A percentile compares a stretch with the other conserved stretches of the same genome.
Evolutionary conservation across 1,140 invertebrate genomes (phyloP).

Genomic region (Listronotus oregonensis): DNA sequence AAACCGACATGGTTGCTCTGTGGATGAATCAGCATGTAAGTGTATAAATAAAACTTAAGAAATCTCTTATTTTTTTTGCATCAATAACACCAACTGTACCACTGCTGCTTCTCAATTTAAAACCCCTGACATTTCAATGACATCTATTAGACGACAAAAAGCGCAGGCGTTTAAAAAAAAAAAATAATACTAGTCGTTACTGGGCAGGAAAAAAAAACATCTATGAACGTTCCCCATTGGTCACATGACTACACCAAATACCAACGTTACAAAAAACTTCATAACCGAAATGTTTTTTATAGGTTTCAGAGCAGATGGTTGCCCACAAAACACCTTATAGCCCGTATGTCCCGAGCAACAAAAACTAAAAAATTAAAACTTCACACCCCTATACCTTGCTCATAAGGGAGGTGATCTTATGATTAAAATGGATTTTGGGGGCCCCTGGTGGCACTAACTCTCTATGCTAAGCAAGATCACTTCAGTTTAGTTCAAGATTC

Average conservation of each 20-base stretch:
- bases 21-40: conserved; percentile 84
- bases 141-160: no score
- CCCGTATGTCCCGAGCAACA: conserved; percentile 66
- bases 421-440: conserved; percentile 79
- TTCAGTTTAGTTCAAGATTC: conserved; percentile 81
- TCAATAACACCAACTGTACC: no score
- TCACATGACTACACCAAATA: no score
- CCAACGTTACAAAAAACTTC: not conserved
- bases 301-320: conserved; percentile 72
- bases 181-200: no score
- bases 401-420: conserved; percentile 85
- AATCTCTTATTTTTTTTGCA: no score
- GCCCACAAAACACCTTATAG: conserved; percentile 68
- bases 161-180: no score
- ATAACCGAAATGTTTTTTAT: no score
- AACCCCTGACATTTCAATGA: no score
- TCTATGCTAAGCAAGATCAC: conserved; percentile 76
- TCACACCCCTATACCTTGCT: conserved; percentile 73
- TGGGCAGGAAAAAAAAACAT: no score
- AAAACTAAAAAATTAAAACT: conserved; percentile 71
- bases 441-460: conserved; percentile 82
- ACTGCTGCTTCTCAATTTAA: no score
- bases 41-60: conserved; percentile 13
- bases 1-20: conserved; percentile 73
- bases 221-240: no score